Conservation (phyloP, 2,888 invertebrate genomes). For the Liposcelis brunnea region DNA sequence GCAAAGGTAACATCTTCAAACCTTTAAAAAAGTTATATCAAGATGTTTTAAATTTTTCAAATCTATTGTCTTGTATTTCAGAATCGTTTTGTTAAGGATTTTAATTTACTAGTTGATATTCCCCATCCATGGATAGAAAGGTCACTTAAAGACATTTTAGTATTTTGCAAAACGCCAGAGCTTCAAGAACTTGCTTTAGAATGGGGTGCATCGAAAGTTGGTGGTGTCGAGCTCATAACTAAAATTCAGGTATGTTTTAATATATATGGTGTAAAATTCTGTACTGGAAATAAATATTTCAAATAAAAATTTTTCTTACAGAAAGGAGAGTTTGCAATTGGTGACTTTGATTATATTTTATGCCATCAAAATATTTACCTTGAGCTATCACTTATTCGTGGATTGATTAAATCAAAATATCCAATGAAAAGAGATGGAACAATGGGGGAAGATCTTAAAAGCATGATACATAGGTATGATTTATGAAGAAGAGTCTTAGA, state of each 20-base stretch:
- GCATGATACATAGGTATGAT: conserved; percentile 46
- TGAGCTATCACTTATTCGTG: conserved; percentile 56
- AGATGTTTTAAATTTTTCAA: conserved; percentile 5
- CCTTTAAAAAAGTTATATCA: background rate
- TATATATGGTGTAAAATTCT: background rate
- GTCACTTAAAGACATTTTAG: conserved; percentile 49
- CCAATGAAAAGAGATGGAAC: conserved; percentile 48
- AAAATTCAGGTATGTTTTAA: conserved; percentile 40
- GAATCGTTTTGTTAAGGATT: conserved; percentile 51
- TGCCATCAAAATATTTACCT: conserved; percentile 66
- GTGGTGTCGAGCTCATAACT: conserved; percentile 56
- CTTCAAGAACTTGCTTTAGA: conserved; percentile 38
- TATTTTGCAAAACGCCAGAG: conserved; percentile 52
- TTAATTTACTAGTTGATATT: conserved; percentile 44
- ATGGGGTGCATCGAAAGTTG: conserved; percentile 56
- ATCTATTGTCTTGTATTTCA: conserved; percentile 22
- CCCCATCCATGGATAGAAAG: conserved; percentile 53
- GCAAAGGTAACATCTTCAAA: conserved; percentile 40
- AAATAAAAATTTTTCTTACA: conserved; percentile 17
- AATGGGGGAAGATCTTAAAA: conserved; percentile 42
- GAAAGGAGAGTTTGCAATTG: conserved; percentile 21
- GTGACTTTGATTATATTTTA: conserved; percentile 54
- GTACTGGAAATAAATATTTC: background rate
- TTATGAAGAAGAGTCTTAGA: too few relatives aligned
- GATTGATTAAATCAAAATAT: conserved; percentile 58